A percentile compares a stretch with the other conserved stretches of the same genome.
Evolutionary conservation across 2,888 invertebrate genomes (phyloP).

Genomic region (Lapara coniferarum): DNA sequence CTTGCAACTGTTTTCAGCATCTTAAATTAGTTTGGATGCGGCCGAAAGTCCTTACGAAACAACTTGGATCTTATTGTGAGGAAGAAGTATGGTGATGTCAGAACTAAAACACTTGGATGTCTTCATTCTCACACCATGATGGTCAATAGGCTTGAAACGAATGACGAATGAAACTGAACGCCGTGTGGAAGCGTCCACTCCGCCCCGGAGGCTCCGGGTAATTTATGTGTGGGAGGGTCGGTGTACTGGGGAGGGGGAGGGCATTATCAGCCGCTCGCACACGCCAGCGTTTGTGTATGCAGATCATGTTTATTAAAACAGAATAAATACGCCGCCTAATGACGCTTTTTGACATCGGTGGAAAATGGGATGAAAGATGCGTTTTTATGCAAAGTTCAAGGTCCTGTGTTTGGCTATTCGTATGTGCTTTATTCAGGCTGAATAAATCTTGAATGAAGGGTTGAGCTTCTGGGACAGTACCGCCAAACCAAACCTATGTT

Average conservation of each 20-base stretch:
- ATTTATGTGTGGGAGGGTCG: constrained; percentile 8
- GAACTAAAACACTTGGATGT: background rate
- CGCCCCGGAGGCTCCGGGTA: background rate
- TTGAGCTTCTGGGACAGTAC: background rate
- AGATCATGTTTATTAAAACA: constrained; percentile 79
- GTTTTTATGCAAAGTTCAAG: background rate
- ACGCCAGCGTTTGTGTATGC: constrained; percentile 67
- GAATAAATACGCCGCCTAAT: constrained; percentile 66
- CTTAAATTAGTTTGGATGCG: background rate
- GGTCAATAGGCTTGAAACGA: background rate
- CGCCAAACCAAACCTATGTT: too few relatives aligned
- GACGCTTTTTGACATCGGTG: background rate
- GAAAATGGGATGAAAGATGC: background rate
- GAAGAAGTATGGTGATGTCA: background rate
- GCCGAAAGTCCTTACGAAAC: background rate
- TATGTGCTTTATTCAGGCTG: background rate
- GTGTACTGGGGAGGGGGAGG: constrained; percentile 29
- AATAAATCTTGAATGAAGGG: background rate
- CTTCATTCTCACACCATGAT: too few relatives aligned
- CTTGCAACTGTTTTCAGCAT: background rate
- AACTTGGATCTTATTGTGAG: background rate
- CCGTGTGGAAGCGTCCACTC: background rate
- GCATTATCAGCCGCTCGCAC: constrained; percentile 71
- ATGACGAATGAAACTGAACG: background rate
- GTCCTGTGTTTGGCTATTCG: constrained; percentile 28